Evolutionary conservation across 2,888 invertebrate genomes (phyloP), one percentile per base, ranked within the genome.

Genomic region (Crematogaster levior): DNA sequence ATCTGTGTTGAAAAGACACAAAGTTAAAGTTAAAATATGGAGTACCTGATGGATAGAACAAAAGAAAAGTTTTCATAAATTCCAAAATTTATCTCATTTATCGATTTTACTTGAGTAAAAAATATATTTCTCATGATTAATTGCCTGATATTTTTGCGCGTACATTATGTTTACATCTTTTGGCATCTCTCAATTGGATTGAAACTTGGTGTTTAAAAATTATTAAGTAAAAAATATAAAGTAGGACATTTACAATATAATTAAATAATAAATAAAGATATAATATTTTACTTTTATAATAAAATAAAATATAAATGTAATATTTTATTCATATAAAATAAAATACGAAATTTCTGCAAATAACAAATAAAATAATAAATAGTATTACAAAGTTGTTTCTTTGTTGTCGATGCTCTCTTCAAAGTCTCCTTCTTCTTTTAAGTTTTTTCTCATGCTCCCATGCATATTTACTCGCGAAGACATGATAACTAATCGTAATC

Each of bases 21-120:
- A n/a, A n/a, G n/a, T n/a, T 18, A 66, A 86, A 85, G 63, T 81
- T 84, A 88, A 88, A 89, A 84, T 0, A 56, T 27, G 24, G 10
- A 24, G 0, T 18, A 51, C 10, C 12, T 3, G 27, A 56, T 27
- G 6, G 2, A 51, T 21, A 21, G 21, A 21, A 51, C 21, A 24
- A 51, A 51, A 27, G 27, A 27, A 0, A 56, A 21, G 6, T 2
- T 15, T 56, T 56, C 27, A 15, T 27, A 27, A 1, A 0, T 21
- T 53, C 6, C 15, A 5, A 56, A 56, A n/a, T n/a, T n/a, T n/a
- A 15, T 15, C 27, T 27, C 27, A 27, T n/a, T n/a, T n/a, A n/a
- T n/a, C n/a, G n/a, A n/a, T n/a, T 56, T 56, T 56, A 56, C 21
- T 56, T 56, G 18, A 7, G 18, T 30, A 30, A 18, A 30, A 27